These are phyloP conservation scores for Lagopus leucura DNA, from an alignment of 2,113 vertebrate genomes.

Conservation along the genomic window DNA sequence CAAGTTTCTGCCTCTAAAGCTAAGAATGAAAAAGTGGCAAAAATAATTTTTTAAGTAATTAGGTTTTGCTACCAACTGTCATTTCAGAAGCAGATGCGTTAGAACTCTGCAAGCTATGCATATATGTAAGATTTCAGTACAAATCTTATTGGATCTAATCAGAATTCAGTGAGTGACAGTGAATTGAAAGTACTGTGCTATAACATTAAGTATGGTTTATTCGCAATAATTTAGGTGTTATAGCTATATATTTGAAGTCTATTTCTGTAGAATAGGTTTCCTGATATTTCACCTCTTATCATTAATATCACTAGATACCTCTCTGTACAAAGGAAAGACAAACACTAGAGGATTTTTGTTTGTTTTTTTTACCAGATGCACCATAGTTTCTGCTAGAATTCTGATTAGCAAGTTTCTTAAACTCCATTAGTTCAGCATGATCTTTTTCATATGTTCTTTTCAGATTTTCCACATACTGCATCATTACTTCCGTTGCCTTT, in stretches of 20 bases:
- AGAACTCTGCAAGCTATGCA: background rate
- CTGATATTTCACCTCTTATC: background rate
- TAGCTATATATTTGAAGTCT: background rate
- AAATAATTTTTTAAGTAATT: background rate
- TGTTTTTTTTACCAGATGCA: conserved; percentile 79
- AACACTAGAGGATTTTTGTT: background rate
- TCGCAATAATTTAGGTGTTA: background rate
- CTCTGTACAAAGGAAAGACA: background rate
- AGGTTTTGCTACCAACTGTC: background rate
- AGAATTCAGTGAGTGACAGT: background rate
- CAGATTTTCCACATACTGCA: conserved; percentile 98
- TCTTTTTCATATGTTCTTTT: conserved; percentile 98
- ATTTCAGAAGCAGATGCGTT: background rate
- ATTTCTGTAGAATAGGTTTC: background rate
- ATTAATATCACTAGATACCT: background rate
- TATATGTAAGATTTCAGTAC: background rate
- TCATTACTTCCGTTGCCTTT: conserved; percentile 97
- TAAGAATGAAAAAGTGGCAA: background rate
- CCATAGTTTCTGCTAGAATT: conserved; percentile 93
- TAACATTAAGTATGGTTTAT: background rate
- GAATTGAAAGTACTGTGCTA: background rate
- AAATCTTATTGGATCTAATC: background rate
- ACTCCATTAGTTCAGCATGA: conserved; percentile 95
- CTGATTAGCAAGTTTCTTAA: conserved; percentile 97
- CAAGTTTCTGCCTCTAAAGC: background rate